These are phyloP conservation scores for Clunio marinus DNA, from an alignment of 2,888 invertebrate species.

Conservation along the genomic window DNA sequence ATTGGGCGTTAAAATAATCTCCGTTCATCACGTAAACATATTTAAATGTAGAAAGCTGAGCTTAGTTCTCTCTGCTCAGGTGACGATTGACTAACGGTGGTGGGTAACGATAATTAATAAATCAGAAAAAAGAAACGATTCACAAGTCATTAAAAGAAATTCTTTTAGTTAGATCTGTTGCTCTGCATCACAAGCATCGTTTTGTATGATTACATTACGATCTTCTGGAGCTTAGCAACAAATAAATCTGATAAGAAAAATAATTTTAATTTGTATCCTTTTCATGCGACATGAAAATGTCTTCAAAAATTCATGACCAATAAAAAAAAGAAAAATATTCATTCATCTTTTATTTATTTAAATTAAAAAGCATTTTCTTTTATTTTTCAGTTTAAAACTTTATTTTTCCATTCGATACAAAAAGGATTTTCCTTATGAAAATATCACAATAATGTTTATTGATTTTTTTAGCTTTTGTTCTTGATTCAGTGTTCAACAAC, in stretches of 20 bases:
- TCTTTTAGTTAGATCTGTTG: background rate
- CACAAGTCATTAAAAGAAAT: too few relatives aligned
- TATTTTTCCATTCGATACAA: background rate
- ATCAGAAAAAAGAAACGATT: too few relatives aligned
- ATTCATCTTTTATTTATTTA: background rate
- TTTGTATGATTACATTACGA: background rate
- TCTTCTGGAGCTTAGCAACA: slow-evolving; percentile 13
- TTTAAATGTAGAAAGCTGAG: too few relatives aligned
- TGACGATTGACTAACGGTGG: background rate
- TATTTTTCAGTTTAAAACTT: background rate
- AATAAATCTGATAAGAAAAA: background rate
- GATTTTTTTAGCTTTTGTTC: background rate
- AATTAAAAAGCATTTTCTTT: background rate
- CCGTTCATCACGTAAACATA: background rate
- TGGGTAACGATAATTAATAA: slow-evolving; percentile 9
- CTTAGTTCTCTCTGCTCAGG: background rate
- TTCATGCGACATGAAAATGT: background rate
- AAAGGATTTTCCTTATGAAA: background rate
- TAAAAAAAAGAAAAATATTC: background rate
- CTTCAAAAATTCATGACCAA: too few relatives aligned
- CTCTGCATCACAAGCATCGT: slow-evolving; percentile 11
- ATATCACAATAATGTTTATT: slow-evolving; percentile 12
- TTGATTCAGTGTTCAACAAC: too few relatives aligned
- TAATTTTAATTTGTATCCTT: background rate
- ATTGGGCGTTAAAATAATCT: background rate